phyloP scores from a whole-genome alignment of 2,113 vertebrate species.

The Zosterops lateralis region DNA sequence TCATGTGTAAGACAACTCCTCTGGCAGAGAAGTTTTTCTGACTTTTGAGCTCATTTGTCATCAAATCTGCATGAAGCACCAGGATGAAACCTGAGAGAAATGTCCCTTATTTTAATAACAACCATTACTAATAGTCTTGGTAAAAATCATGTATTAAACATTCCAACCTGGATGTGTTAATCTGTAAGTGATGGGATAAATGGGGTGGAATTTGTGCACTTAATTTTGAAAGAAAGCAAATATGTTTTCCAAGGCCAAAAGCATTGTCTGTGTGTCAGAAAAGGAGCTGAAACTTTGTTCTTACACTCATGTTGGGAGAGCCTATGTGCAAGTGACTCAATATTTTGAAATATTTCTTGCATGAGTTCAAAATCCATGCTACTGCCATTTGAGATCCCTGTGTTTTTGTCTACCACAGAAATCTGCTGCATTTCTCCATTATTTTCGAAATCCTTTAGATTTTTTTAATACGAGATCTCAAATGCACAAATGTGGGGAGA shows the following conservation, averaged over 20 bases:
- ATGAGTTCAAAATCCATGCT: background rate
- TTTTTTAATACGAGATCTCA: background rate
- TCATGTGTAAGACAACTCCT: background rate
- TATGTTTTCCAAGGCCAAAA: background rate
- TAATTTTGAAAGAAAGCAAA: background rate
- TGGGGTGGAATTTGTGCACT: background rate
- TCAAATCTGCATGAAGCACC: background rate
- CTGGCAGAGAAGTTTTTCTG: background rate
- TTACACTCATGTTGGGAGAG: background rate
- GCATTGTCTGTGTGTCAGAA: background rate
- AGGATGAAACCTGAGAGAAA: background rate
- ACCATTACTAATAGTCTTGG: background rate
- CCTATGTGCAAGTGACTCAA: background rate
- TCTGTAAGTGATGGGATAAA: background rate
- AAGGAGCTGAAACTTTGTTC: background rate
- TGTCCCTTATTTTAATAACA: background rate
- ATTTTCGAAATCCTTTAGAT: background rate
- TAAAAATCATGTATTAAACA: background rate
- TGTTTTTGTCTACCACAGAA: background rate
- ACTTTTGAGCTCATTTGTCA: background rate
- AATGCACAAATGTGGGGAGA: fast-evolving
- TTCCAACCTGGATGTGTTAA: background rate
- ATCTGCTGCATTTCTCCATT: background rate
- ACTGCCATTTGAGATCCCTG: background rate
- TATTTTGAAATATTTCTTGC: background rate